Conservation (phyloP, 2,888 invertebrate species). For the Leptinotarsa tumamoca region DNA sequence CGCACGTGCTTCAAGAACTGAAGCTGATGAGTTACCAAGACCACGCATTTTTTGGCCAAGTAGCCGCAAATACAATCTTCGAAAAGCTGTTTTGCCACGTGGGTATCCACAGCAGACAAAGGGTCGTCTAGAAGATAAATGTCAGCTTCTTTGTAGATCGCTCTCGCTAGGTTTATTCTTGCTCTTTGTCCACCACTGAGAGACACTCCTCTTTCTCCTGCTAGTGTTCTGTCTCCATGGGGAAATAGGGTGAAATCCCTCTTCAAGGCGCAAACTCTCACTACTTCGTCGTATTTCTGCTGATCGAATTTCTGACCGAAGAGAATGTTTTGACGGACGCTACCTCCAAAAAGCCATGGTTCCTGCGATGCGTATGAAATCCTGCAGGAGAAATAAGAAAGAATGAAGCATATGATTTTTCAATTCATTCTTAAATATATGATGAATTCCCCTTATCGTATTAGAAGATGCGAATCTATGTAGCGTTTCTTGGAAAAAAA, state of each 20-base stretch:
- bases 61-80: constrained; percentile 78
- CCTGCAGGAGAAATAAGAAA: constrained; percentile 48
- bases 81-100: constrained; percentile 88
- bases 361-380: constrained; percentile 74
- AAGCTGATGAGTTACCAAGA: constrained; percentile 81
- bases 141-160: constrained; percentile 85
- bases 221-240: constrained; percentile 82
- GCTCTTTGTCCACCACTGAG: constrained; percentile 87
- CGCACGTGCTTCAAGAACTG: constrained; percentile 73
- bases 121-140: constrained; percentile 92
- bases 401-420: too few relatives aligned
- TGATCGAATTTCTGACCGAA: constrained; percentile 83
- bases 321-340: constrained; percentile 77
- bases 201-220: constrained; percentile 80
- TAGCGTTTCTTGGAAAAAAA: too few relatives aligned
- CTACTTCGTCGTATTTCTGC: constrained; percentile 74
- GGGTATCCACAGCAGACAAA: constrained; percentile 88
- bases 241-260: constrained; percentile 80
- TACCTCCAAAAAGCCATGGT: too few relatives aligned
- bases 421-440: too few relatives aligned
- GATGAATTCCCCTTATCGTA: too few relatives aligned
- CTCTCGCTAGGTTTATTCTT: constrained; percentile 86
- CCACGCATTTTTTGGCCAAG: constrained; percentile 75
- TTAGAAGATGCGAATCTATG: too few relatives aligned
- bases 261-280: constrained; percentile 78